Conservation (phyloP, 92 coral and sea anemone genomes). For the Epizoanthus illoricatus region DNA sequence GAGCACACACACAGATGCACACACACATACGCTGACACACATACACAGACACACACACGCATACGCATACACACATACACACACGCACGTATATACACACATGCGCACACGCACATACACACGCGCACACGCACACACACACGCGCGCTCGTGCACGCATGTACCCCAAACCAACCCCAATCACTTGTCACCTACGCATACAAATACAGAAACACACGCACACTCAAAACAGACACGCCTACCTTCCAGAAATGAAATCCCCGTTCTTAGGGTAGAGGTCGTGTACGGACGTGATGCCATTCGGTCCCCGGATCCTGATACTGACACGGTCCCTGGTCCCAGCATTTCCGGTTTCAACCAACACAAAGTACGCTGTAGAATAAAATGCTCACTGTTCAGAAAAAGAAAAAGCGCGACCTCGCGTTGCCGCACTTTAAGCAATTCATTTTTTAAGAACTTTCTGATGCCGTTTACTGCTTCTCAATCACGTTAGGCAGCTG, state of each 20-base stretch:
- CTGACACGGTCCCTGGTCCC: slow-evolving; percentile 30
- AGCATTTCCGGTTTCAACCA: slow-evolving; percentile 14
- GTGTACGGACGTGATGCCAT: slow-evolving; percentile 10
- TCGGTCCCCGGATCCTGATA: slow-evolving; percentile 26
- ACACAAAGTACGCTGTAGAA: slow-evolving; percentile 14
- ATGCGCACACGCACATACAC: background rate
- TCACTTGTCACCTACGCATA: background rate
- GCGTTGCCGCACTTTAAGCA: too few species aligned
- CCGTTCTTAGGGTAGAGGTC: slow-evolving; percentile 13
- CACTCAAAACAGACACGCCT: background rate
- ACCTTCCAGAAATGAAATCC: background rate
- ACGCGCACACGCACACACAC: background rate
- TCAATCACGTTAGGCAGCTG: too few species aligned
- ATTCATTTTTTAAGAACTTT: too few species aligned
- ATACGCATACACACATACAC: background rate
- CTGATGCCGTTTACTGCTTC: too few species aligned
- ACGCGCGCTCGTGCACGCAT: background rate
- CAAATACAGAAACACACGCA: background rate
- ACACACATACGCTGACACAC: background rate
- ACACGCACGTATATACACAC: background rate
- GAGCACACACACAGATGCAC: background rate
- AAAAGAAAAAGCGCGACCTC: too few species aligned
- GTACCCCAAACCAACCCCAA: background rate
- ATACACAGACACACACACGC: background rate
- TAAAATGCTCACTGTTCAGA: too few species aligned